Evolutionary conservation across 2,797 vertebrate genomes (phyloP).

Genomic region (Adelosebastes latens): DNA sequence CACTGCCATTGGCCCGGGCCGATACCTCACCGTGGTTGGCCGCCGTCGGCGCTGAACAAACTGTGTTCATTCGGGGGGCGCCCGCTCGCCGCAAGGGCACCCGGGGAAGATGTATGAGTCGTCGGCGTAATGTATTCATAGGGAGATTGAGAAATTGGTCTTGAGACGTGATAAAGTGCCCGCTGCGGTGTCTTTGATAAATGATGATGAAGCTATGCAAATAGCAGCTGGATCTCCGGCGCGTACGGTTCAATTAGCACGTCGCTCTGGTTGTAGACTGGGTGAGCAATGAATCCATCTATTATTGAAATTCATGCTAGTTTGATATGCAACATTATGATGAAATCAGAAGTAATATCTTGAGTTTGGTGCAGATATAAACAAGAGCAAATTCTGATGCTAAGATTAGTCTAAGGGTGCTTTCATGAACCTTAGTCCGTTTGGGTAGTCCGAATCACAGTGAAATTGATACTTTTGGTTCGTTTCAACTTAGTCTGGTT

Average conservation of each 20-base stretch:
- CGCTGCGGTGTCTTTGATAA: slow-evolving; percentile 63
- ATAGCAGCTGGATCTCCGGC: slow-evolving; percentile 41
- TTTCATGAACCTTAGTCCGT: too few relatives aligned
- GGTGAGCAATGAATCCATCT: slow-evolving; percentile 29
- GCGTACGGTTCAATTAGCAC: slow-evolving; percentile 59
- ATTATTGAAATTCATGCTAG: slow-evolving; percentile 27
- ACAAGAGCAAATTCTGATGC: not conserved
- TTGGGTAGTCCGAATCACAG: too few relatives aligned
- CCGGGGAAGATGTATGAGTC: slow-evolving; percentile 52
- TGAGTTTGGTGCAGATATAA: not conserved
- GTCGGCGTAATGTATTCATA: slow-evolving; percentile 68
- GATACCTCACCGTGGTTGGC: not conserved
- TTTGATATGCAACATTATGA: slow-evolving; percentile 9
- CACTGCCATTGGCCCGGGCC: too few relatives aligned
- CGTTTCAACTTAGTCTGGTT: too few relatives aligned
- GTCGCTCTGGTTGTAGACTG: not conserved
- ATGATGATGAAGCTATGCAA: slow-evolving; percentile 69
- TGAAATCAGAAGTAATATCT: slow-evolving; percentile 29
- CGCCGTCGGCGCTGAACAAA: not conserved
- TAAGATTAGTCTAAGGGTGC: not conserved
- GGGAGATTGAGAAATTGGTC: slow-evolving; percentile 59
- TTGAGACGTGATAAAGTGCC: slow-evolving; percentile 62
- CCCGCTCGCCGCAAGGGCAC: slow-evolving; percentile 20
- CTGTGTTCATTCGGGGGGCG: not conserved
- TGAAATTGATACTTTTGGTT: too few relatives aligned